phyloP scores from a whole-genome alignment of 1,140 invertebrate genomes.

The Zaprionus nigranus region DNA sequence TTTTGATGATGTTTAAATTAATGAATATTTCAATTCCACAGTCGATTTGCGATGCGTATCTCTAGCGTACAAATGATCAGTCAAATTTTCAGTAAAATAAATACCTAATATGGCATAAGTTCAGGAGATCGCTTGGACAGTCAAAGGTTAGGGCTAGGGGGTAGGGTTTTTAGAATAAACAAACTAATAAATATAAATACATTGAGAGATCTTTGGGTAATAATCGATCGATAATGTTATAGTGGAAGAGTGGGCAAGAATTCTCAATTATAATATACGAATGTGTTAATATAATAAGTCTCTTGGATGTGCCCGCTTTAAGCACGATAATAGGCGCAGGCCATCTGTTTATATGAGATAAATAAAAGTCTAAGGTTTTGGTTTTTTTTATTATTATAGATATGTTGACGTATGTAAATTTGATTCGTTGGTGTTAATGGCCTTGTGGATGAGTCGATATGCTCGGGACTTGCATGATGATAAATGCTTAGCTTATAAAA shows the following conservation, averaged over 20 bases:
- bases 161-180: constrained; percentile 13
- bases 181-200: constrained; percentile 18
- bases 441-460: constrained; percentile 5
- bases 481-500: constrained; percentile 31
- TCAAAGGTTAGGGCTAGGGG: constrained; percentile 22
- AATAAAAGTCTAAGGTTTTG: constrained; percentile 41
- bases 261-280: not conserved
- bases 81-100: constrained; percentile 54
- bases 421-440: constrained; percentile 1
- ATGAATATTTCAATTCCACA: constrained; percentile 32
- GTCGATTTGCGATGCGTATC: too few species aligned
- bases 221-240: constrained; percentile 7
- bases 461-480: not conserved
- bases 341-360: not conserved
- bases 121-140: constrained; percentile 48
- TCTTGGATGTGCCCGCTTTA: constrained; percentile 1
- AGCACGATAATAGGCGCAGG: not conserved
- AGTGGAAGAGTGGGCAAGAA: constrained; percentile 23
- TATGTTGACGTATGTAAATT: constrained; percentile 15
- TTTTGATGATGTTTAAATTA: constrained; percentile 46
- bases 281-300: not conserved
- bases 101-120: constrained; percentile 56
- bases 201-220: constrained; percentile 42
- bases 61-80: constrained; percentile 49
- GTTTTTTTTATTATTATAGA: constrained; percentile 40